A percentile compares a stretch with the other conserved stretches of the same genome.
Evolutionary conservation across 2,797 vertebrate genomes (phyloP).

Genomic region (Holocentrus rufus): DNA sequence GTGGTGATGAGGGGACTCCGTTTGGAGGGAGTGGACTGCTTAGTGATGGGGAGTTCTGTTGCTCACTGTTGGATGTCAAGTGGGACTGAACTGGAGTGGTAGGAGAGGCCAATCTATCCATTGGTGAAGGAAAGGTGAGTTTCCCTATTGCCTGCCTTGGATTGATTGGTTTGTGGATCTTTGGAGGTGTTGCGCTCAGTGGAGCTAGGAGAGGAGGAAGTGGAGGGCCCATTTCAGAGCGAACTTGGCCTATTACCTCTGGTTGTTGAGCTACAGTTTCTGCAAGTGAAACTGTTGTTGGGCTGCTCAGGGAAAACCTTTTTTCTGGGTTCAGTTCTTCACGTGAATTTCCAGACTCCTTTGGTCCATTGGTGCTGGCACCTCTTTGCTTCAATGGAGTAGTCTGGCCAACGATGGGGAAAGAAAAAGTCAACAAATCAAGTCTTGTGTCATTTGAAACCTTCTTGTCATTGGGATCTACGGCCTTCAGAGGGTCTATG

Average conservation of each 20-base stretch:
- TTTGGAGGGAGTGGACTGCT: slow-evolving; percentile 79
- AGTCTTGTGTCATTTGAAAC: neutral
- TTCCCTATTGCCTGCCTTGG: slow-evolving; percentile 78
- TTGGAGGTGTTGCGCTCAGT: slow-evolving; percentile 85
- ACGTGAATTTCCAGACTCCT: slow-evolving; percentile 1
- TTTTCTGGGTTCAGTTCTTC: neutral
- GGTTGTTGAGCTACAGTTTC: slow-evolving; percentile 62
- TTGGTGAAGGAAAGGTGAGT: slow-evolving; percentile 81
- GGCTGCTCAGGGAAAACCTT: slow-evolving; percentile 11
- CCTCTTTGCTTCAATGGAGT: slow-evolving; percentile 4
- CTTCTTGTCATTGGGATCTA: neutral
- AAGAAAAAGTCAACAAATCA: neutral
- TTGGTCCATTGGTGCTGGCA: slow-evolving; percentile 14
- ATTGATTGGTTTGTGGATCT: slow-evolving; percentile 70
- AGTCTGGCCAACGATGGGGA: neutral
- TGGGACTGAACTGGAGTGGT: slow-evolving; percentile 46
- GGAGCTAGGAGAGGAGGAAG: slow-evolving; percentile 89
- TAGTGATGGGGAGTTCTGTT: slow-evolving; percentile 42
- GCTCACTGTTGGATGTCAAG: slow-evolving; percentile 44
- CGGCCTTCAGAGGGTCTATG: slow-evolving; percentile 17
- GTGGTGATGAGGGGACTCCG: slow-evolving; percentile 87
- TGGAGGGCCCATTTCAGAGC: slow-evolving; percentile 90
- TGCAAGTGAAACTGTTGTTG: slow-evolving; percentile 56
- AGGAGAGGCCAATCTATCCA: slow-evolving; percentile 76
- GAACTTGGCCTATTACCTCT: slow-evolving; percentile 82